phyloP scores from a whole-genome alignment of 2,888 invertebrate genomes.

The Pemphredon lugubris region DNA sequence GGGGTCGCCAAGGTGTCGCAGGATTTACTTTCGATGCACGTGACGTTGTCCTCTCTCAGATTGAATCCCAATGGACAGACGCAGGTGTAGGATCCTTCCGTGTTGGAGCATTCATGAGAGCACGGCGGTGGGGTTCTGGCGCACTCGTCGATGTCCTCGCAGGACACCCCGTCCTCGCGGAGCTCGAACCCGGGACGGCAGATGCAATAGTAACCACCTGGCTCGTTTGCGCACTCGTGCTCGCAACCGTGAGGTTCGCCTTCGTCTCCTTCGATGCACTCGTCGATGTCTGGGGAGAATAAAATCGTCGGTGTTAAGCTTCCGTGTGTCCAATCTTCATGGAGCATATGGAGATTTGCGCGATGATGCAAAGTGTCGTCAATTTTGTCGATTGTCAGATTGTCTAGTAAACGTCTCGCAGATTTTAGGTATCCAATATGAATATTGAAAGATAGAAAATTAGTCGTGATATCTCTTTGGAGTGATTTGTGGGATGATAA shows the following conservation, averaged over 20 bases:
- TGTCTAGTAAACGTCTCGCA: too few species aligned
- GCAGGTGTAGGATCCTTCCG: slow-evolving; percentile 78
- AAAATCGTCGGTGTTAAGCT: neutral
- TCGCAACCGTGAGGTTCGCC: slow-evolving; percentile 82
- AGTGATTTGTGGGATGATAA: too few species aligned
- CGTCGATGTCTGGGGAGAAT: slow-evolving; percentile 82
- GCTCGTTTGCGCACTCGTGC: slow-evolving; percentile 81
- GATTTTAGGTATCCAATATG: too few species aligned
- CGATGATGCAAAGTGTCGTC: too few species aligned
- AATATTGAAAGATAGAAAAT: too few species aligned
- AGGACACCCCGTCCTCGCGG: slow-evolving; percentile 72
- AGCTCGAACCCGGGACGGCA: slow-evolving; percentile 79
- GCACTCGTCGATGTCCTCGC: slow-evolving; percentile 78
- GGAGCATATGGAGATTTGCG: too few species aligned
- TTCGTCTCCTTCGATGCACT: slow-evolving; percentile 81
- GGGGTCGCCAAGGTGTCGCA: slow-evolving; percentile 56
- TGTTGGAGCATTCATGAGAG: slow-evolving; percentile 73
- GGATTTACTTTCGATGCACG: slow-evolving; percentile 65
- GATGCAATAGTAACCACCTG: slow-evolving; percentile 79
- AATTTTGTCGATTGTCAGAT: too few species aligned
- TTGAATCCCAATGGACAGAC: slow-evolving; percentile 81
- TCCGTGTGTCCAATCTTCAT: too few species aligned
- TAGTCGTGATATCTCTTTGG: too few species aligned
- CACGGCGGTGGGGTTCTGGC: slow-evolving; percentile 59
- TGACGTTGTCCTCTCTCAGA: slow-evolving; percentile 65